Conservation (phyloP, 2,888 invertebrate genomes). For the Druceiella hillmani region DNA sequence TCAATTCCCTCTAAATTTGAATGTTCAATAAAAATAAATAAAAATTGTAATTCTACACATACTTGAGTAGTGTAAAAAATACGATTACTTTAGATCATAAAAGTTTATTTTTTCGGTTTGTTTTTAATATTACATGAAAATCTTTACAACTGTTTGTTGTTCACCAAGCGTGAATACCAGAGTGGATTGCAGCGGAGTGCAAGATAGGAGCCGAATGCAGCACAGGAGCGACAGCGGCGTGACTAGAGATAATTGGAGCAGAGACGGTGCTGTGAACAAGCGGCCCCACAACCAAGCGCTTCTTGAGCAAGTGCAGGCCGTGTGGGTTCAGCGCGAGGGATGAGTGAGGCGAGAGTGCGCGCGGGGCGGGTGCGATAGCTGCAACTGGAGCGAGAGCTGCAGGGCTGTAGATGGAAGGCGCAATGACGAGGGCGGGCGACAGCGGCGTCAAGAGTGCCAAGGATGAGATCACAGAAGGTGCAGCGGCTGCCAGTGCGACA, state of each 20-base stretch:
- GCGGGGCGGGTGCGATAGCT: slow-evolving; percentile 39
- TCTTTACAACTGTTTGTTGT: no score
- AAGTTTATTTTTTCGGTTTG: no score
- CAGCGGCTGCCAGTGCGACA: slow-evolving; percentile 50
- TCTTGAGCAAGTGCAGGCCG: slow-evolving; percentile 37
- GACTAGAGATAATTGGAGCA: slow-evolving; percentile 18
- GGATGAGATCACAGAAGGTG: slow-evolving; percentile 29
- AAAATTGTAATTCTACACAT: no score
- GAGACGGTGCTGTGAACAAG: slow-evolving; percentile 17
- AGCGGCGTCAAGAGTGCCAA: slow-evolving; percentile 27
- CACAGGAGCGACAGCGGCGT: no score
- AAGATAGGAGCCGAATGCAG: slow-evolving; percentile 16
- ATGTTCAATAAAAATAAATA: no score
- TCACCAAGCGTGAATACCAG: no score
- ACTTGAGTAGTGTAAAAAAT: no score
- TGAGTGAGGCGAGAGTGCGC: slow-evolving; percentile 28
- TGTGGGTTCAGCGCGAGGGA: slow-evolving; percentile 29
- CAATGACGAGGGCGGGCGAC: slow-evolving; percentile 12
- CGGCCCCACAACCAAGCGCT: slow-evolving; percentile 25
- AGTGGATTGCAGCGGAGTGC: slow-evolving; percentile 17
- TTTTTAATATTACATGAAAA: no score
- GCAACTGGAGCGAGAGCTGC: slow-evolving; percentile 31
- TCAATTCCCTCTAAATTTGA: no score
- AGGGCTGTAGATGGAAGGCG: slow-evolving; percentile 31
- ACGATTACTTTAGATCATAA: no score